phyloP scores from a whole-genome alignment of 2,113 vertebrate genomes.

The Ptilorrhoa leucosticta region DNA sequence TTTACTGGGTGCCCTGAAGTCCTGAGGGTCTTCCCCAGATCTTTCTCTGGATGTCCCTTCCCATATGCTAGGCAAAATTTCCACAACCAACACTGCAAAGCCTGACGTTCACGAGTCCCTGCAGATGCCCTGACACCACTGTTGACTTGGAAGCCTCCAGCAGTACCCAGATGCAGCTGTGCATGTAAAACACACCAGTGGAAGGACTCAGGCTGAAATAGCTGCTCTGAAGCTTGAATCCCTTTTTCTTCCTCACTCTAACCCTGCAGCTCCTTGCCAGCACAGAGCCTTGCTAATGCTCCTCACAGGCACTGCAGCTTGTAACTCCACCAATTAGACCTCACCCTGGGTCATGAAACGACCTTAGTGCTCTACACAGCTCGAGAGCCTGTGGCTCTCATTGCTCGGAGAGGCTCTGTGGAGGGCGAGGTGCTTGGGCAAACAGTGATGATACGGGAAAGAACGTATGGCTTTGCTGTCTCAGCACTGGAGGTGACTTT shows the following conservation, averaged over 20 bases:
- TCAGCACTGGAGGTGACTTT: slow-evolving; percentile 27
- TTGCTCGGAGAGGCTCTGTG: background rate
- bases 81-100: background rate
- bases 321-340: background rate
- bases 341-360: background rate
- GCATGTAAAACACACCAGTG: background rate
- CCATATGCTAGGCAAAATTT: background rate
- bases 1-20: background rate
- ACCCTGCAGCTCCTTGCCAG: background rate
- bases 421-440: background rate
- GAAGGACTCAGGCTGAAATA: background rate
- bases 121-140: background rate
- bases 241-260: background rate
- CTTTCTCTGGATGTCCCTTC: background rate
- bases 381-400: background rate
- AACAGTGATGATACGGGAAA: background rate
- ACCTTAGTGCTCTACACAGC: background rate
- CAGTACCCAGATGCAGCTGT: background rate
- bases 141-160: background rate
- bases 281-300: background rate
- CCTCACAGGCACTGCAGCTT: background rate
- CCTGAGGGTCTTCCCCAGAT: background rate
- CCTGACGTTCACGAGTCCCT: background rate
- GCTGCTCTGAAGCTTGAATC: background rate
- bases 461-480: background rate